Evolutionary conservation across 2,113 vertebrate genomes (phyloP), one percentile per base, ranked within the genome.

Genomic region (Scatophagus argus): DNA sequence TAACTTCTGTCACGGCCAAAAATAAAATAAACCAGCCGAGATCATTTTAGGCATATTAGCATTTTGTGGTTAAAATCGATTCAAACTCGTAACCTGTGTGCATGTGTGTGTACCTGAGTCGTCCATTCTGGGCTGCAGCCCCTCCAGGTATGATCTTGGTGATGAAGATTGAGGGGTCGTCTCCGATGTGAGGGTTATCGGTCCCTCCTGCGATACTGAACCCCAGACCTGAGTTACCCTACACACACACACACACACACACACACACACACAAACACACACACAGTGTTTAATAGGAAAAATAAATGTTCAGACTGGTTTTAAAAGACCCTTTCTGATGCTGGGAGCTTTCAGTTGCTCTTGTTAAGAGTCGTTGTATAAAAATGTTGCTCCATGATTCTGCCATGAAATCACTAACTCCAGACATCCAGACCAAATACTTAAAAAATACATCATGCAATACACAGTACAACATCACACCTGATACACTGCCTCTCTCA

Each of bases 201-300:
- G 97, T 99, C 69, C 98, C 98, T 82, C 98, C 98, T 73, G 98
- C 98, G 83, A 99, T 99, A 91, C 98, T 99, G 92, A 99, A 99
- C 77, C 98, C 98, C 90, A 99, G 96, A 69, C 98, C 98, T 11
- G 98, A 99, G 94, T 99, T 99, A 79, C 98, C 98, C 98, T 99
- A 17, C 3, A 61, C 58, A 82, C 5, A 58, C 21, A 82, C 43
- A 85, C 32, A 83, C 1, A 83, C 25, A 83, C 29, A 80, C 51
- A 77, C 1, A 73, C 3, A 61, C 58, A 82, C 5, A 58, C 21
- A 82, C 43, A 85, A 27, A 83, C 1, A 83, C 25, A 83, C 29
- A 80, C 51, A 77, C 1, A 73, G 1, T 2, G 2, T 67, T 81
- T 38, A 56, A 29, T 17, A 11, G 8, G n/a, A 32, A 38, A 29